phyloP scores from a whole-genome alignment of 2,797 vertebrate genomes.

The Clarias pachynema region DNA sequence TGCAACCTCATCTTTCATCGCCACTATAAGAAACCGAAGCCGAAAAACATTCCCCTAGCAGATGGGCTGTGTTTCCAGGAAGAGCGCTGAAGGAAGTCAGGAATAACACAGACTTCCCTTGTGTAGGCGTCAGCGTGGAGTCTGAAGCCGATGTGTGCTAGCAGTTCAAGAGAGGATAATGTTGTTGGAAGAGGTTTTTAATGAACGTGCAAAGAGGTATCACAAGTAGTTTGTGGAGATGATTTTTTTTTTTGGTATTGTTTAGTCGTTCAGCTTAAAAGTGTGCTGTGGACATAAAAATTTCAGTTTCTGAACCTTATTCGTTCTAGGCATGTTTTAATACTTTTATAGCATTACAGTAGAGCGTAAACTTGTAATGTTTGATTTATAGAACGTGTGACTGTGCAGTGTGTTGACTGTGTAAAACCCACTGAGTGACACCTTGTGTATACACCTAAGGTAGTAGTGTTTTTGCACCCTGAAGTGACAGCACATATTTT shows the following conservation, averaged over 20 bases:
- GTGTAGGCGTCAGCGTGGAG: slow-evolving; percentile 22
- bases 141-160: background rate
- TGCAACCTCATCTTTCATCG: slow-evolving; percentile 13
- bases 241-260: background rate
- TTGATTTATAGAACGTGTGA: background rate
- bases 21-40: background rate
- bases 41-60: slow-evolving; percentile 30
- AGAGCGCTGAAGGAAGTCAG: slow-evolving; percentile 52
- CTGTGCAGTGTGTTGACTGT: background rate
- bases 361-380: background rate
- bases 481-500: background rate
- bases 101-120: slow-evolving; percentile 29
- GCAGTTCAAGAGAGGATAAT: background rate
- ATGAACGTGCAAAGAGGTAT: background rate
- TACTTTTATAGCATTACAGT: background rate
- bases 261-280: background rate
- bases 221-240: background rate
- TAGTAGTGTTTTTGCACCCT: background rate
- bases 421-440: background rate
- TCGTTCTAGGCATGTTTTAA: background rate
- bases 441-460: background rate
- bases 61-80: slow-evolving; percentile 35
- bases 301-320: background rate
- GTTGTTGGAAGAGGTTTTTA: background rate
- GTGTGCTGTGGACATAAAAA: background rate